Evolutionary conservation across 2,888 invertebrate genomes (phyloP).

Genomic region (Pristionchus mayeri): DNA sequence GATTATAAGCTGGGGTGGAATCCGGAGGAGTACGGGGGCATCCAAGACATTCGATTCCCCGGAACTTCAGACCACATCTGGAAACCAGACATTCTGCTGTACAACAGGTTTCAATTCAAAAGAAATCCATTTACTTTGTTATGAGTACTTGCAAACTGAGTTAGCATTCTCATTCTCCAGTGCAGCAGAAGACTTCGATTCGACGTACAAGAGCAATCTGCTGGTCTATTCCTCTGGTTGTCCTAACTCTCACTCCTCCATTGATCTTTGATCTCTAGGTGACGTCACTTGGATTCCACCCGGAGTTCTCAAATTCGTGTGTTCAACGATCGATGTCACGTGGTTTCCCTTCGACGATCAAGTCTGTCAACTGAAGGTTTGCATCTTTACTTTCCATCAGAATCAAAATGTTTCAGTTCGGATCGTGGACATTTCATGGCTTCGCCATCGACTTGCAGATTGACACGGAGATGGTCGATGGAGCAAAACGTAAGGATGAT

Average conservation of each 20-base stretch:
- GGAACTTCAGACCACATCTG: slow-evolving; percentile 82
- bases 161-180: slow-evolving; percentile 49
- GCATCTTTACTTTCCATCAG: background rate
- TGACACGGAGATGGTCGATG: slow-evolving; percentile 61
- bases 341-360: slow-evolving; percentile 99
- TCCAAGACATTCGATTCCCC: slow-evolving; percentile 68
- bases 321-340: slow-evolving; percentile 82
- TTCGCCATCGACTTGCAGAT: slow-evolving; percentile 86
- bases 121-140: background rate
- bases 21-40: slow-evolving; percentile 67
- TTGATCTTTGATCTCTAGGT: slow-evolving; percentile 53
- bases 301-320: slow-evolving; percentile 44
- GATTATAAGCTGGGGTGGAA: slow-evolving; percentile 72
- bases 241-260: background rate
- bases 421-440: slow-evolving; percentile 98
- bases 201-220: slow-evolving; percentile 67
- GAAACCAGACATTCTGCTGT: slow-evolving; percentile 89
- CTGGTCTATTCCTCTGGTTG: slow-evolving; percentile 60
- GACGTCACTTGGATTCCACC: slow-evolving; percentile 73
- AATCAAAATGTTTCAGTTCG: slow-evolving; percentile 81
- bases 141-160: no score
- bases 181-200: slow-evolving; percentile 68
- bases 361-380: slow-evolving; percentile 65
- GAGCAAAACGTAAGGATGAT: background rate
- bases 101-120: slow-evolving; percentile 61